A percentile compares a stretch with the other conserved stretches of the same genome.
Conservation (phyloP, 2,888 invertebrate genomes). For the Laothoe populi region DNA sequence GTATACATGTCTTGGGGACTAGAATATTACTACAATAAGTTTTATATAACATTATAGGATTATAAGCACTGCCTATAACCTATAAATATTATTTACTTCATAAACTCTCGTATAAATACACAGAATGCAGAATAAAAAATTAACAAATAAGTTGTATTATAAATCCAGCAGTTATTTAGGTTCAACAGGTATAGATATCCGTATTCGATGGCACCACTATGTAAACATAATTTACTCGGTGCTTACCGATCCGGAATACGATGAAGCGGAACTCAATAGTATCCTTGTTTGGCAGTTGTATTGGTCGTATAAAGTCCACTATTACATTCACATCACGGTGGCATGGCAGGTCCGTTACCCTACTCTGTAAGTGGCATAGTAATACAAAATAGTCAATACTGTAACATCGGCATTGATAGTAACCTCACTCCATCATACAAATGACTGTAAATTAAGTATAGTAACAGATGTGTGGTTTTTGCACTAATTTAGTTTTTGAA, state of each 20-base stretch:
- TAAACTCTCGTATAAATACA: not conserved
- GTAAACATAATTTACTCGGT: slow-evolving; percentile 14
- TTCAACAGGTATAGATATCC: slow-evolving; percentile 12
- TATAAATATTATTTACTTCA: not conserved
- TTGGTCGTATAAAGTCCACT: slow-evolving; percentile 41
- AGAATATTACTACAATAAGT: too few relatives aligned
- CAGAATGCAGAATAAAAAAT: slow-evolving; percentile 10
- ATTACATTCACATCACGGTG: slow-evolving; percentile 60
- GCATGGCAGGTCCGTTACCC: slow-evolving; percentile 63
- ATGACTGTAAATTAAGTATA: slow-evolving; percentile 42
- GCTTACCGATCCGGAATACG: slow-evolving; percentile 33
- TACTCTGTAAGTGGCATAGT: slow-evolving; percentile 66
- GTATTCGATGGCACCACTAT: slow-evolving; percentile 2
- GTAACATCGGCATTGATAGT: slow-evolving; percentile 42
- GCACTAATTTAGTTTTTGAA: not conserved
- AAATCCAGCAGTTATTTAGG: not conserved
- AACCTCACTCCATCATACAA: slow-evolving; percentile 46
- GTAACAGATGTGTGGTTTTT: not conserved
- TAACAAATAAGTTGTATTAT: slow-evolving; percentile 1
- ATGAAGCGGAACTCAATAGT: slow-evolving; percentile 39
- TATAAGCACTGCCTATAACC: too few relatives aligned
- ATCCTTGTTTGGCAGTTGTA: slow-evolving; percentile 31
- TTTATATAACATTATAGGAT: too few relatives aligned
- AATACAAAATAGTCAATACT: slow-evolving; percentile 56
- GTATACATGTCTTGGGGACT: too few relatives aligned